Evolutionary conservation across 2,888 invertebrate genomes (phyloP).

Genomic region (Heliconius cydno): DNA sequence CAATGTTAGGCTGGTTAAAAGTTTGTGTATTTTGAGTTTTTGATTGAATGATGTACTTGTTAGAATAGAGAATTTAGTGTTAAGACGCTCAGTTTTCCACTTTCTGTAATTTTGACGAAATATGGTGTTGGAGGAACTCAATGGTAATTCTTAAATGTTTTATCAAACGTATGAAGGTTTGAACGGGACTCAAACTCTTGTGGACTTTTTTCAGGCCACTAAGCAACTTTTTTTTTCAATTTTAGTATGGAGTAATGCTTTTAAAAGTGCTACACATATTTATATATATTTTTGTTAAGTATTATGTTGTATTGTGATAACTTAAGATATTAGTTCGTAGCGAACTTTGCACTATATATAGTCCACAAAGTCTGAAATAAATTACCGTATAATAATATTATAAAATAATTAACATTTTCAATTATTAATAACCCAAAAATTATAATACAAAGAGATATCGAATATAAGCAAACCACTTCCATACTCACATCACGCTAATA

Average conservation of each 20-base stretch:
- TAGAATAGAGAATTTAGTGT: neutral
- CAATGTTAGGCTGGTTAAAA: neutral
- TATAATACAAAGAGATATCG: constrained; percentile 5
- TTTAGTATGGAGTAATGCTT: neutral
- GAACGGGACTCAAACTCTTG: too few relatives aligned
- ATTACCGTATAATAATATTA: neutral
- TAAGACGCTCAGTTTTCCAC: too few relatives aligned
- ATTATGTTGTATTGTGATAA: neutral
- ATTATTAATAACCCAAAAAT: constrained; percentile 1
- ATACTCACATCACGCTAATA: constrained; percentile 16
- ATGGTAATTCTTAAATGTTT: too few relatives aligned
- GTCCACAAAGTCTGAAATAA: neutral
- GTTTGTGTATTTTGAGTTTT: neutral
- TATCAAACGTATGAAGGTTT: too few relatives aligned
- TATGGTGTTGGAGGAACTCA: too few relatives aligned
- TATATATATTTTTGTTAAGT: too few relatives aligned
- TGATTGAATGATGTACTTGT: neutral
- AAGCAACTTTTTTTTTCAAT: neutral
- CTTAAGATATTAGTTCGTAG: neutral
- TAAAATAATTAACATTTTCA: neutral
- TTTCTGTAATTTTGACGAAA: too few relatives aligned
- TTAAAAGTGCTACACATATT: too few relatives aligned
- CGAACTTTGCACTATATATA: neutral
- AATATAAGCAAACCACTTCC: constrained; percentile 7
- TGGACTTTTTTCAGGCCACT: too few relatives aligned